phyloP scores from a whole-genome alignment of 2,797 vertebrate species.

The Aphelocoma californica region DNA sequence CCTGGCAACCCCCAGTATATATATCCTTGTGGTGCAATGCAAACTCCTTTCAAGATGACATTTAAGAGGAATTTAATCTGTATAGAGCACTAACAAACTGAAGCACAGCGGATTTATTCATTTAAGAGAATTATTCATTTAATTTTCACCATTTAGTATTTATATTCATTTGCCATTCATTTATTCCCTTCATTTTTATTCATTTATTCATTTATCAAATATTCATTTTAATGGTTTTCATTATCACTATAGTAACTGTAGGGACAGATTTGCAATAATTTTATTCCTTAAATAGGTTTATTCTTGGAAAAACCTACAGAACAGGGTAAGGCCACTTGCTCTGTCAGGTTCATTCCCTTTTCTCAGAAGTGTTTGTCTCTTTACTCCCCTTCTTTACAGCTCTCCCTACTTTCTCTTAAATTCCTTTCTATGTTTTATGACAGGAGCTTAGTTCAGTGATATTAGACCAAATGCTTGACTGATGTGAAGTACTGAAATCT shows the following conservation, averaged over 20 bases:
- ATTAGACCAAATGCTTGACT: background rate
- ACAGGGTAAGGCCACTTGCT: constrained; percentile 16
- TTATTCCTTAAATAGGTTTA: constrained; percentile 69
- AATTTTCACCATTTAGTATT: constrained; percentile 75
- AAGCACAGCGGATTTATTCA: constrained; percentile 65
- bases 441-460: background rate
- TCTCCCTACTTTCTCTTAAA: background rate
- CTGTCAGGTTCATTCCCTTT: background rate
- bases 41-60: constrained; percentile 45
- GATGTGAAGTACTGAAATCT: background rate
- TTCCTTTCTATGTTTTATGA: background rate
- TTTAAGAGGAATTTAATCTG: constrained; percentile 50
- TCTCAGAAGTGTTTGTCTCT: background rate
- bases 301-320: constrained; percentile 65
- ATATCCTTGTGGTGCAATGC: constrained; percentile 13
- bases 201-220: constrained; percentile 79
- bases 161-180: constrained; percentile 73
- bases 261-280: constrained; percentile 62
- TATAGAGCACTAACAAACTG: constrained; percentile 56
- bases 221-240: constrained; percentile 77
- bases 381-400: background rate
- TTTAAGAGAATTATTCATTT: constrained; percentile 78
- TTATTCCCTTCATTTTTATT: constrained; percentile 77
- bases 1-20: background rate
- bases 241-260: constrained; percentile 69